Conservation (phyloP, 2,797 vertebrate species). For the Aldrovandia affinis region DNA sequence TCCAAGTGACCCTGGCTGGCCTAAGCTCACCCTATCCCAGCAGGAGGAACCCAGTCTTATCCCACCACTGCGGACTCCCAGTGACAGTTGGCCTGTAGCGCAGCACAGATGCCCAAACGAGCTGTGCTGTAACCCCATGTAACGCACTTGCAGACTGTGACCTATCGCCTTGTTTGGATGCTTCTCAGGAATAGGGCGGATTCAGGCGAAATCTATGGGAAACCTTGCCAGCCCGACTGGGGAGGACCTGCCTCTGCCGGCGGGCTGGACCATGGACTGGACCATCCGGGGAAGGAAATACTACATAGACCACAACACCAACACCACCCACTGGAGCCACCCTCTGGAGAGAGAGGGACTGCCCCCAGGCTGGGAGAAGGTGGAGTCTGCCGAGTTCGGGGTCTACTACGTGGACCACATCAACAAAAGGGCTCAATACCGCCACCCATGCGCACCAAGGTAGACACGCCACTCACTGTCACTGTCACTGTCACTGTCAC, state of each 20-base stretch:
- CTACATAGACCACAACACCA: slow-evolving; percentile 98
- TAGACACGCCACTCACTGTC: slow-evolving; percentile 49
- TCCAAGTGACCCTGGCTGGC: too few relatives aligned
- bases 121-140: neutral
- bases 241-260: slow-evolving; percentile 91
- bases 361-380: slow-evolving; percentile 95
- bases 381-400: slow-evolving; percentile 92
- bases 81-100: neutral
- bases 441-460: slow-evolving; percentile 97
- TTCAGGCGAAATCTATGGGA: slow-evolving; percentile 94
- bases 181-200: slow-evolving; percentile 86
- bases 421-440: slow-evolving; percentile 94
- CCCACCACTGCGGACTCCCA: neutral
- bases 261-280: slow-evolving; percentile 97
- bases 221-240: slow-evolving; percentile 88
- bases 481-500: too few relatives aligned
- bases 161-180: neutral
- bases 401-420: slow-evolving; percentile 97
- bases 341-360: slow-evolving; percentile 95
- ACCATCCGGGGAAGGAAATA: slow-evolving; percentile 97
- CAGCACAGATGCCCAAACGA: neutral
- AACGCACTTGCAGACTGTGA: neutral
- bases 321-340: slow-evolving; percentile 98
- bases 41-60: too few relatives aligned
- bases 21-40: neutral